Conservation (phyloP, 2,888 invertebrate genomes). For the Eupeodes latifasciatus region DNA sequence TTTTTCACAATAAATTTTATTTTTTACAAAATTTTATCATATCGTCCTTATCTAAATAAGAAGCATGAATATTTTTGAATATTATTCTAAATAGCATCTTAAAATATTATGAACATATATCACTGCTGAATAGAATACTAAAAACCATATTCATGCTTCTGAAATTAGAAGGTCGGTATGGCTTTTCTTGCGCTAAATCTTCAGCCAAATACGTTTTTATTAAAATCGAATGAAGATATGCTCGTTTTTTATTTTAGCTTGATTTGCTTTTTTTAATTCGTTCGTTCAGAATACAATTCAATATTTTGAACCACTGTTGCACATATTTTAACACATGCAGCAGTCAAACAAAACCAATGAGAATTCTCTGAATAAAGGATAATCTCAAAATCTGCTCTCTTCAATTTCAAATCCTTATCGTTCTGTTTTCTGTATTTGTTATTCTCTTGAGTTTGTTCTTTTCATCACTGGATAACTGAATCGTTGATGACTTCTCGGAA, state of each 20-base stretch:
- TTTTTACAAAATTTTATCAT: background rate
- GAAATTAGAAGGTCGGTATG: too few relatives aligned
- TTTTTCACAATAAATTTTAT: background rate
- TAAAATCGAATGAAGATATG: background rate
- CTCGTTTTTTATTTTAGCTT: slow-evolving; percentile 51
- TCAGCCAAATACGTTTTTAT: slow-evolving; percentile 18
- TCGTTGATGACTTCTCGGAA: slow-evolving; percentile 74
- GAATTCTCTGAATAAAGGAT: background rate
- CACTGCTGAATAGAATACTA: too few relatives aligned
- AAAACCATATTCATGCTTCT: too few relatives aligned
- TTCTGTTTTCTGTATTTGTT: slow-evolving; percentile 26
- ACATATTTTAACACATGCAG: slow-evolving; percentile 47
- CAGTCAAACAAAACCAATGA: slow-evolving; percentile 6
- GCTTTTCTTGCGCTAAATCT: slow-evolving; percentile 17
- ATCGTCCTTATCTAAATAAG: too few relatives aligned
- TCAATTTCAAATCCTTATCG: slow-evolving; percentile 17
- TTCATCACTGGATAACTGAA: slow-evolving; percentile 75
- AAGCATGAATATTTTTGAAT: too few relatives aligned
- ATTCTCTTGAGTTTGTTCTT: slow-evolving; percentile 55
- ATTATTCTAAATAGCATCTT: too few relatives aligned
- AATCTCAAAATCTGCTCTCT: slow-evolving; percentile 39
- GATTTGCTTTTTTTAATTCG: slow-evolving; percentile 29
- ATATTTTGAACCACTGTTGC: slow-evolving; percentile 17
- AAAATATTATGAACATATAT: too few relatives aligned
- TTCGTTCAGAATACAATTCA: slow-evolving; percentile 23